These are phyloP conservation scores for Leptarthrus brevirostris DNA, from an alignment of 2,888 invertebrate genomes.

Conservation along the genomic window DNA sequence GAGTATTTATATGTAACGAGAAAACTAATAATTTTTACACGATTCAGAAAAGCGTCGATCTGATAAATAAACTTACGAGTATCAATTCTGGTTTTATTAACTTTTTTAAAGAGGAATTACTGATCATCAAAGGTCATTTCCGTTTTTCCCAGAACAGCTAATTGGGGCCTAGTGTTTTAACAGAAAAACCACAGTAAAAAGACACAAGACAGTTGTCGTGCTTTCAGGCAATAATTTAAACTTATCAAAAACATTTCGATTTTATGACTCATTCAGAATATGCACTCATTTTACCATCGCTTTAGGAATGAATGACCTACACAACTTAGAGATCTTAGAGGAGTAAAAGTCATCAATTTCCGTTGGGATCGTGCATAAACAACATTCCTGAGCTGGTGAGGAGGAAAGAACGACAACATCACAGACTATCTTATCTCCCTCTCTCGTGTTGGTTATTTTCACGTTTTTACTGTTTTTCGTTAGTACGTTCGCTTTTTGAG, in stretches of 20 bases:
- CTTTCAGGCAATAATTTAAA: conserved; percentile 15
- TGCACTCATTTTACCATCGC: conserved; percentile 36
- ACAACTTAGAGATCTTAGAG: conserved; percentile 26
- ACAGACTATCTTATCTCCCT: not conserved
- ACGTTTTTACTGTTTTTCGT: conserved; percentile 6
- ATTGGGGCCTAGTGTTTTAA: not conserved
- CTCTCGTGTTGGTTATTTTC: conserved; percentile 10
- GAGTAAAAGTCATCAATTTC: conserved; percentile 42
- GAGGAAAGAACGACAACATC: not conserved
- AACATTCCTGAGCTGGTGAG: conserved; percentile 35
- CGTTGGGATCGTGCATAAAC: conserved; percentile 42
- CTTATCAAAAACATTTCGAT: conserved; percentile 38
- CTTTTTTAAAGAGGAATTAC: too few relatives aligned
- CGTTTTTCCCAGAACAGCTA: not conserved
- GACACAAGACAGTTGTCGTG: not conserved
- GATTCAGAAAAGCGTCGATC: too few relatives aligned
- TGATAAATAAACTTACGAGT: too few relatives aligned
- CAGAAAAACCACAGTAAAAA: not conserved
- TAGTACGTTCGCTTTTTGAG: conserved; percentile 1
- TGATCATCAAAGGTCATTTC: conserved; percentile 29
- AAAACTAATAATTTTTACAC: too few relatives aligned
- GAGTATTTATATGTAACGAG: too few relatives aligned
- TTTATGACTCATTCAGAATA: conserved; percentile 35
- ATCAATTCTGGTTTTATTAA: too few relatives aligned
- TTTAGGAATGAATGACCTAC: conserved; percentile 38